phyloP scores from a whole-genome alignment of 2,888 invertebrate genomes.

The Brenthis ino region DNA sequence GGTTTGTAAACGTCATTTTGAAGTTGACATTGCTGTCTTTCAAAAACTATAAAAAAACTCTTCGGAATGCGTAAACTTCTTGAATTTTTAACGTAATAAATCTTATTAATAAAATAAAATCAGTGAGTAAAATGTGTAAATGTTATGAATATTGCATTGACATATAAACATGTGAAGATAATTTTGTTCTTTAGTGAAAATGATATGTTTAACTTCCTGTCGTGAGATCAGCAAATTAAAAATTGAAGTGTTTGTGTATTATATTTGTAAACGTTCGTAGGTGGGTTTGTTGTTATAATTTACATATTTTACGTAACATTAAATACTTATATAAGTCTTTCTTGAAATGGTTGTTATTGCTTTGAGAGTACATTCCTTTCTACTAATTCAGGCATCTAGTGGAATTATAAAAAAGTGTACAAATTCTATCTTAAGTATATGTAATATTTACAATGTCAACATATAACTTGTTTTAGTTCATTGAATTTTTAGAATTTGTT shows the following conservation, averaged over 20 bases:
- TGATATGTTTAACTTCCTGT: not conserved
- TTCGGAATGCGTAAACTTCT: slow-evolving; percentile 1
- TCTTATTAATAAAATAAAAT: not conserved
- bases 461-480: too few relatives aligned
- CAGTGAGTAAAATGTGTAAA: too few relatives aligned
- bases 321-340: not conserved
- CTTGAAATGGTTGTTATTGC: not conserved
- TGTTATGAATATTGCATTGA: too few relatives aligned
- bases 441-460: too few relatives aligned
- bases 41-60: slow-evolving; percentile 2
- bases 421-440: too few relatives aligned
- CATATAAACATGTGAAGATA: too few relatives aligned
- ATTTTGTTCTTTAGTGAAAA: not conserved
- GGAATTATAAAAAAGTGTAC: too few relatives aligned
- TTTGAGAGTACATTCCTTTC: not conserved
- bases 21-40: slow-evolving; percentile 3
- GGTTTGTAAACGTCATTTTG: not conserved
- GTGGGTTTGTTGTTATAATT: slow-evolving; percentile 18
- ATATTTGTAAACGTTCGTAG: not conserved
- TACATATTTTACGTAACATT: not conserved
- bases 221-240: not conserved
- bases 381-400: too few relatives aligned
- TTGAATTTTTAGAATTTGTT: too few relatives aligned
- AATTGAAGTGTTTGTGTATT: not conserved
- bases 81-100: not conserved